Evolutionary conservation across 2,797 vertebrate genomes (phyloP).

Genomic region (Denticeps clupeoides): DNA sequence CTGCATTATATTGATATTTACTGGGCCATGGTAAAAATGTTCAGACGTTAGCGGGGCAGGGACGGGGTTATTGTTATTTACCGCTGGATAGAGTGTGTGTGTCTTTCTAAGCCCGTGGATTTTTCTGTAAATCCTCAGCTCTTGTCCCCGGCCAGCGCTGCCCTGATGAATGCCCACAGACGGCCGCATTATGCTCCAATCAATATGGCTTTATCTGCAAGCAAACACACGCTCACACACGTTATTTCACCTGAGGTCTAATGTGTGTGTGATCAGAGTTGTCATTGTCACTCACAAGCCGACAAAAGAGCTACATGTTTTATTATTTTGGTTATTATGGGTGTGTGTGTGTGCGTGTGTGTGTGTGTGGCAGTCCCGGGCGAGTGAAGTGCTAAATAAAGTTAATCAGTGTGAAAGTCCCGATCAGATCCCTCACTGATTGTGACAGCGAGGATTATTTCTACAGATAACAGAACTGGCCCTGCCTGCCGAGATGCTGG

Average conservation of each 20-base stretch:
- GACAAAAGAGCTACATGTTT: too few relatives aligned
- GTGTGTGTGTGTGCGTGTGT: not conserved
- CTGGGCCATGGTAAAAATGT: too few relatives aligned
- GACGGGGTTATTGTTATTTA: constrained; percentile 66
- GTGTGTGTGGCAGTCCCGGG: constrained; percentile 14
- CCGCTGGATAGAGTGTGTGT: constrained; percentile 45
- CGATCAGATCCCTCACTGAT: constrained; percentile 33
- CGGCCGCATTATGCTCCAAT: constrained; percentile 79
- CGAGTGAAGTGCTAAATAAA: constrained; percentile 29
- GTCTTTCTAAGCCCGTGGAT: constrained; percentile 76
- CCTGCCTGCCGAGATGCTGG: too few relatives aligned
- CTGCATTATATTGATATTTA: too few relatives aligned
- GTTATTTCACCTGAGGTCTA: constrained; percentile 59
- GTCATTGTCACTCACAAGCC: too few relatives aligned
- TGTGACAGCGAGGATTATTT: constrained; percentile 33
- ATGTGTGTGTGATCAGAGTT: too few relatives aligned
- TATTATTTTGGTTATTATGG: too few relatives aligned
- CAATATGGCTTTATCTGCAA: constrained; percentile 81
- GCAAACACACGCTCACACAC: constrained; percentile 50
- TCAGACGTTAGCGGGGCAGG: too few relatives aligned
- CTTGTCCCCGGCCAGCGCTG: constrained; percentile 60
- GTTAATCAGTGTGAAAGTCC: constrained; percentile 32
- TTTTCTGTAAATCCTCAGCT: constrained; percentile 70
- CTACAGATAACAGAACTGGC: constrained; percentile 32
- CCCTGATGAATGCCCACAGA: constrained; percentile 91